Base-by-base conservation (phyloP, 2,888 invertebrate species). In the Emmelina monodactyla region DNA sequence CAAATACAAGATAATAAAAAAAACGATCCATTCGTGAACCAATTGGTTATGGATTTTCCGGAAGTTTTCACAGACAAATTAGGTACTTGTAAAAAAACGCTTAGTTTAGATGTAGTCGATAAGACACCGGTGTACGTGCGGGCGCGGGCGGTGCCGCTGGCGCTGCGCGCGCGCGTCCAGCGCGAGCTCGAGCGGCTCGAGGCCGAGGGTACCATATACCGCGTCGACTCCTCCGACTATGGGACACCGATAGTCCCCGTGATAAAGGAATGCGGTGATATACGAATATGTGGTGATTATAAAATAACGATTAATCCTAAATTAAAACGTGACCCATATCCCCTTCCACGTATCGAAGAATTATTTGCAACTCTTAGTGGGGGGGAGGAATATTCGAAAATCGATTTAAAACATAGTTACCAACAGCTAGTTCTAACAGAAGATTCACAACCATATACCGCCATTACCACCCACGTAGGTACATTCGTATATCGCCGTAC, bases 181-280 rank as follows among this genome's bases (percentile, higher is more conserved):
- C 14, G 28, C 22, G 15, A 50, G 14, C 33, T 49, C 3, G 40
- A 31, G 4, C 43, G 48, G 0, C 33, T 50, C 7, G 39, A 44
- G 19, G 14, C 14, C 1, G 51, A 51, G 1, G 48, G 44, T 1
- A 28, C 45, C 2, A 45, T 51, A 3, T 44, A 42, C 31, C 32
- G 38, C 4, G 46, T 48, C 1, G 48, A 50, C 1, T 12, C 37
- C 25, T 49, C 45, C 0, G 50, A 50, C 9, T 50, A 42, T 22
- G 48, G 46, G 2, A 48, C 47, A 1, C 50, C 46, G 3, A 53
- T 51, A 7, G 50, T 51, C 0, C 50, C 49, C 0, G 41, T 51
- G 0, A 30, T 50, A n/a, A 50, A 53, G 28, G 6, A 2, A 15
- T 40, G 38, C 14, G n/a, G 35, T 34, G 6, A 34, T 34, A 1